Percentiles rank a stretch among this genome's conserved stretches.
Evolutionary conservation across 2,113 vertebrate genomes (phyloP).

Genomic region (Ophthalmolycus amberensis): DNA sequence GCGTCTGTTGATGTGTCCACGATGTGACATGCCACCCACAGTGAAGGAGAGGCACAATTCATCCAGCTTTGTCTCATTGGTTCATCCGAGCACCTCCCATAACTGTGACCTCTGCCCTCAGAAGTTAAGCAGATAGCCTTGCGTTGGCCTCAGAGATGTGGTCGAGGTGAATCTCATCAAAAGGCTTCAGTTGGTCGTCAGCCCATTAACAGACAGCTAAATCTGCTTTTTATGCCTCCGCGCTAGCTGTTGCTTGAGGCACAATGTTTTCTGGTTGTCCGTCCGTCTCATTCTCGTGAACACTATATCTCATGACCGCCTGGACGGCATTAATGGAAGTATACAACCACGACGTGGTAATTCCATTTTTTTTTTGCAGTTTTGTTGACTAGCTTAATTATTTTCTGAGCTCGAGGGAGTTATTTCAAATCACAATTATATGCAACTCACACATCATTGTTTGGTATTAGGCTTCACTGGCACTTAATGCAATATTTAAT

Average conservation of each 20-base stretch:
- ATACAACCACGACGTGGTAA: too few relatives aligned
- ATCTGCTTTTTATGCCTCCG: neutral
- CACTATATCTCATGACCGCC: neutral
- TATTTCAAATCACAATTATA: slow-evolving; percentile 18
- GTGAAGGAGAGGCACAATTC: slow-evolving; percentile 50
- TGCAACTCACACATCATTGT: slow-evolving; percentile 22
- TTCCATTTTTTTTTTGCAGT: neutral
- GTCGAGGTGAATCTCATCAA: slow-evolving; percentile 54
- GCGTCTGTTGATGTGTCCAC: slow-evolving; percentile 54
- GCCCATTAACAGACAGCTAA: slow-evolving; percentile 7
- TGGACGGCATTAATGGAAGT: too few relatives aligned
- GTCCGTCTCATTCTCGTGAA: neutral
- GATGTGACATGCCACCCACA: slow-evolving; percentile 56
- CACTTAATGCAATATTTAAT: slow-evolving; percentile 6
- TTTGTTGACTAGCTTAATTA: slow-evolving; percentile 13
- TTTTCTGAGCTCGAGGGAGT: slow-evolving; percentile 7
- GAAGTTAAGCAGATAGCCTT: slow-evolving; percentile 49
- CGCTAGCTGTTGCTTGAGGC: neutral
- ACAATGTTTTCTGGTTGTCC: neutral
- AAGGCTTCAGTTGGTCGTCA: slow-evolving; percentile 27
- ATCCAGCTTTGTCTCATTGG: slow-evolving; percentile 30
- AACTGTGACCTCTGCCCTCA: slow-evolving; percentile 44
- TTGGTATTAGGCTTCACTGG: neutral
- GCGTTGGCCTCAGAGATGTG: slow-evolving; percentile 38
- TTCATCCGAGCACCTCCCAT: slow-evolving; percentile 1